Percentiles rank a stretch among this genome's conserved stretches.
Evolutionary conservation across 2,797 vertebrate species (phyloP).

Genomic region (Tympanoctomys barrerae): DNA sequence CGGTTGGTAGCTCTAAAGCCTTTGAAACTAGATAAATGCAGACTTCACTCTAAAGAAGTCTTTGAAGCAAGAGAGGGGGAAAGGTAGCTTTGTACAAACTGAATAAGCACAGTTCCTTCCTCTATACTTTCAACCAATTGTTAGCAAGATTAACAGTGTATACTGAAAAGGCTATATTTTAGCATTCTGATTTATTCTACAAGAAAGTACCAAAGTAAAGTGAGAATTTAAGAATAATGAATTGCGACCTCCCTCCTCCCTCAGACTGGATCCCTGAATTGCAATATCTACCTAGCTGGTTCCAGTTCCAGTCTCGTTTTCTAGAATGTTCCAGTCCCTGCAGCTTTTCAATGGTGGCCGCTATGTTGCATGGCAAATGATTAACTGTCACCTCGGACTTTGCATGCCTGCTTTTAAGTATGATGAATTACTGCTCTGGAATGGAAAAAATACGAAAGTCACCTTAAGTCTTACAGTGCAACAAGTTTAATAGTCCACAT

Average conservation of each 20-base stretch:
- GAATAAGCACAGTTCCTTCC: background rate
- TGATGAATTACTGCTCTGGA: conserved; percentile 36
- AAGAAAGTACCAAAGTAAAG: background rate
- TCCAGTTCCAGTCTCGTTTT: conserved; percentile 21
- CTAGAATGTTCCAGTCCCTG: conserved; percentile 41
- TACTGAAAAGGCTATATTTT: background rate
- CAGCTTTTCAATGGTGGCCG: conserved; percentile 34
- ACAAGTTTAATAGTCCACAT: conserved; percentile 80
- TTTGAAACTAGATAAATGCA: conserved; percentile 75
- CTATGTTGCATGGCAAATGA: conserved; percentile 64
- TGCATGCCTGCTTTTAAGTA: conserved; percentile 61
- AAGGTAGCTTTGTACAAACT: background rate
- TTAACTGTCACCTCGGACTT: conserved; percentile 69
- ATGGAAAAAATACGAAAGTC: conserved; percentile 71
- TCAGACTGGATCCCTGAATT: conserved; percentile 48
- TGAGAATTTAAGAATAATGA: background rate
- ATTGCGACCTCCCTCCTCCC: background rate
- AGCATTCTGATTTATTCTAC: background rate
- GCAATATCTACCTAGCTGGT: background rate
- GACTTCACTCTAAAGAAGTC: conserved; percentile 12
- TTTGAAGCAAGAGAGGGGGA: background rate
- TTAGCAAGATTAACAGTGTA: background rate
- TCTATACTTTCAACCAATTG: background rate
- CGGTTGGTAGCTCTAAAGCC: background rate
- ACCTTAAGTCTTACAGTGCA: conserved; percentile 62